Conservation (phyloP, 1,140 invertebrate species). For the Heliconius congener region DNA sequence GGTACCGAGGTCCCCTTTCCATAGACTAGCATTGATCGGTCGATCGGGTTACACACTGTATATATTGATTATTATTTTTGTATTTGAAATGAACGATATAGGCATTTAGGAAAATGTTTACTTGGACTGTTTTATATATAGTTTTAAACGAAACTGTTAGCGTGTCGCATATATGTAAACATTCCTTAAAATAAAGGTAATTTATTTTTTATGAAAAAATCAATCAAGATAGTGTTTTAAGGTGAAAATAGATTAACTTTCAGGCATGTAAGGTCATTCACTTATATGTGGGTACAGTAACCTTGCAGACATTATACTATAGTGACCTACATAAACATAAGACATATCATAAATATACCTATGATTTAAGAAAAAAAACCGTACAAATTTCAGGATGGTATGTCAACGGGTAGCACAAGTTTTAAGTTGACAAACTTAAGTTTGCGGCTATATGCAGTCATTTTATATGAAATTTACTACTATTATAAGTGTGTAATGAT, state of each 20-base stretch:
- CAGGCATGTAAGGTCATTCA: neutral
- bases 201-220: neutral
- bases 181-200: neutral
- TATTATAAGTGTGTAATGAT: too few species aligned
- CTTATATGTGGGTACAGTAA: neutral
- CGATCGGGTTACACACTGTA: too few species aligned
- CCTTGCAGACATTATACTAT: neutral
- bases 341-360: neutral
- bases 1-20: too few species aligned
- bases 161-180: neutral
- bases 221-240: neutral
- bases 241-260: slow-evolving; percentile 1
- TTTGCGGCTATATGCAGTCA: too few species aligned
- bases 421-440: too few species aligned
- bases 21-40: too few species aligned
- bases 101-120: neutral
- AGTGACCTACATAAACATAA: neutral
- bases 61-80: too few species aligned
- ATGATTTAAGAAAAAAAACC: neutral
- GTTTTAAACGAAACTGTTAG: too few species aligned
- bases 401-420: too few species aligned
- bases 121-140: neutral
- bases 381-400: too few species aligned
- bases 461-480: too few species aligned
- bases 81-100: neutral